Evolutionary conservation across 2,113 vertebrate genomes (phyloP).

Genomic region (Poeciliopsis occidentalis): DNA sequence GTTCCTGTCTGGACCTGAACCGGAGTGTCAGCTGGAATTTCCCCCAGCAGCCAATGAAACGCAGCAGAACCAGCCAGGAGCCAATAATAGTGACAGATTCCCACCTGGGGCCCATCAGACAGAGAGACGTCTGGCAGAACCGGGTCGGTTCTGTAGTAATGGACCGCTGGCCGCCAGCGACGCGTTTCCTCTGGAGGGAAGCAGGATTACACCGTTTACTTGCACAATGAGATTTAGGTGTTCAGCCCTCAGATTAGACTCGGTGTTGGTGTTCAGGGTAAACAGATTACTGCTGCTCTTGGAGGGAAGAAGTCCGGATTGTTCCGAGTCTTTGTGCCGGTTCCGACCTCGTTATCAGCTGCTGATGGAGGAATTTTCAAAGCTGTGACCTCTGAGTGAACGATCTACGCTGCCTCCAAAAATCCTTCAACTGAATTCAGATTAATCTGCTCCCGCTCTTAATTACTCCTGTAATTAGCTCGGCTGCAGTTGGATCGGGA

Average conservation of each 20-base stretch:
- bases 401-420: conserved; percentile 3
- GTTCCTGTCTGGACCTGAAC: conserved; percentile 5
- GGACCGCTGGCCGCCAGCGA: neutral
- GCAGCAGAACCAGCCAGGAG: conserved; percentile 13
- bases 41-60: conserved; percentile 26
- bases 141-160: too few species aligned
- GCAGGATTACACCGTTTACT: conserved; percentile 16
- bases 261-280: conserved; percentile 6
- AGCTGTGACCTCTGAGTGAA: conserved; percentile 6
- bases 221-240: conserved; percentile 33
- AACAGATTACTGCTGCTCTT: conserved; percentile 14
- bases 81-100: conserved; percentile 35
- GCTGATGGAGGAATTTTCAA: conserved; percentile 14
- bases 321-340: conserved; percentile 18
- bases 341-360: conserved; percentile 10
- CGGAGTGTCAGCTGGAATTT: conserved; percentile 2
- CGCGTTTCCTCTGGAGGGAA: neutral
- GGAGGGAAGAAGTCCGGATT: conserved; percentile 15
- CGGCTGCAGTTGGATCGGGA: neutral
- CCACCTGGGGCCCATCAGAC: conserved; percentile 22
- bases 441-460: conserved; percentile 12
- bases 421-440: conserved; percentile 6
- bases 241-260: conserved; percentile 16
- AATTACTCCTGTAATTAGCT: conserved; percentile 25
- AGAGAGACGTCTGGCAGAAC: neutral